These are phyloP conservation scores for Malthinus seriepunctatus DNA, from an alignment of 2,888 invertebrate genomes.

Conservation along the genomic window DNA sequence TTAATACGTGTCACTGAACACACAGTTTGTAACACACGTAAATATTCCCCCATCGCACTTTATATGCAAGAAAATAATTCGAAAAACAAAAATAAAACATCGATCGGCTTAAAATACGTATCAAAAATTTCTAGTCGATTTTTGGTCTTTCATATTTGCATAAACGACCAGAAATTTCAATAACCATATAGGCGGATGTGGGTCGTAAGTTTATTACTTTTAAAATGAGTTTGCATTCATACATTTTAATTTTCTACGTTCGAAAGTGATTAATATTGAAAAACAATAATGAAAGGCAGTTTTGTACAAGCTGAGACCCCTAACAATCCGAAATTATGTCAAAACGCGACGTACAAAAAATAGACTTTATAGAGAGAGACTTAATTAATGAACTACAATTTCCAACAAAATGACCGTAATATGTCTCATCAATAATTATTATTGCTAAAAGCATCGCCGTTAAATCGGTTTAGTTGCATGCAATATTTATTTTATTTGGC, in stretches of 20 bases:
- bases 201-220: conserved; percentile 47
- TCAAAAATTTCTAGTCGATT: conserved; percentile 36
- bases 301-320: conserved; percentile 2
- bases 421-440: conserved; percentile 50
- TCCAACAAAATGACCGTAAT: conserved; percentile 31
- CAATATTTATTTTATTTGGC: conserved; percentile 47
- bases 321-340: background rate
- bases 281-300: conserved; percentile 16
- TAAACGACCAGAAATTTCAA: conserved; percentile 47
- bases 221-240: conserved; percentile 44
- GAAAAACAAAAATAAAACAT: conserved; percentile 9
- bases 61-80: background rate
- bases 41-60: conserved; percentile 7
- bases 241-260: conserved; percentile 37
- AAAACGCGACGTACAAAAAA: background rate
- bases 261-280: conserved; percentile 21
- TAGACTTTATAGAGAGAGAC: background rate
- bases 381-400: background rate
- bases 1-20: conserved; percentile 43
- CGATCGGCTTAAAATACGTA: conserved; percentile 34
- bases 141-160: conserved; percentile 43
- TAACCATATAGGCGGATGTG: conserved; percentile 40
- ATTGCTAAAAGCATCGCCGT: conserved; percentile 48
- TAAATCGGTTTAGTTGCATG: conserved; percentile 51
- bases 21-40: conserved; percentile 9